phyloP scores from a whole-genome alignment of 1,140 invertebrate species.

The Paramacrobiotus metropolitanus region DNA sequence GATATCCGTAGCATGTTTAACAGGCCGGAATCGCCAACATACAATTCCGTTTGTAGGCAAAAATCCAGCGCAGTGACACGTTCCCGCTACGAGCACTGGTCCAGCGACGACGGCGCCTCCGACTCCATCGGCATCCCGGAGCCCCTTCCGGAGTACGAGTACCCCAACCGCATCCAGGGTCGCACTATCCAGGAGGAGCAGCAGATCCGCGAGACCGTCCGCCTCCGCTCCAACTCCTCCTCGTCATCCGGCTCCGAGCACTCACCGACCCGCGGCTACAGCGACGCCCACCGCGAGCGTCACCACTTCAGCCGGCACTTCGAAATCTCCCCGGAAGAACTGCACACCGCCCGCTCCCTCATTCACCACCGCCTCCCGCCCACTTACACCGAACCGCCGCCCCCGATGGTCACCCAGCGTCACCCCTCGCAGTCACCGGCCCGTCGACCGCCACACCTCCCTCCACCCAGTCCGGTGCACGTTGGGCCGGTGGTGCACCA shows the following conservation, averaged over 20 bases:
- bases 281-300: not conserved
- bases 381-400: not conserved
- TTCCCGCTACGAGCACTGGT: not conserved
- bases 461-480: not conserved
- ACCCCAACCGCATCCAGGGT: not conserved
- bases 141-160: slow-evolving; percentile 2
- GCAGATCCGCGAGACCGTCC: not conserved
- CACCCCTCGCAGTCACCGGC: not conserved
- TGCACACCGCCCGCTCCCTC: not conserved
- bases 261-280: not conserved
- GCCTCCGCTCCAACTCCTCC: not conserved
- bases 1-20: too few species aligned
- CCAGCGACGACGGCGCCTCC: not conserved
- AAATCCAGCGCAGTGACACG: not conserved
- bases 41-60: too few species aligned
- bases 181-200: not conserved
- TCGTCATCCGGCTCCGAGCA: not conserved
- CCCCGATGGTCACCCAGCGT: not conserved
- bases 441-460: not conserved
- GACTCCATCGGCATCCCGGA: slow-evolving; percentile 1
- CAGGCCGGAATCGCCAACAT: too few species aligned
- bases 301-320: slow-evolving; percentile 2
- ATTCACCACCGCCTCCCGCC: slow-evolving; percentile 2
- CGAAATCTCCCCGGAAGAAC: not conserved
- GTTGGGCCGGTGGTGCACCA: not conserved